Conservation (phyloP, 2,113 vertebrate genomes). For the Gymnocephalus cernua region DNA sequence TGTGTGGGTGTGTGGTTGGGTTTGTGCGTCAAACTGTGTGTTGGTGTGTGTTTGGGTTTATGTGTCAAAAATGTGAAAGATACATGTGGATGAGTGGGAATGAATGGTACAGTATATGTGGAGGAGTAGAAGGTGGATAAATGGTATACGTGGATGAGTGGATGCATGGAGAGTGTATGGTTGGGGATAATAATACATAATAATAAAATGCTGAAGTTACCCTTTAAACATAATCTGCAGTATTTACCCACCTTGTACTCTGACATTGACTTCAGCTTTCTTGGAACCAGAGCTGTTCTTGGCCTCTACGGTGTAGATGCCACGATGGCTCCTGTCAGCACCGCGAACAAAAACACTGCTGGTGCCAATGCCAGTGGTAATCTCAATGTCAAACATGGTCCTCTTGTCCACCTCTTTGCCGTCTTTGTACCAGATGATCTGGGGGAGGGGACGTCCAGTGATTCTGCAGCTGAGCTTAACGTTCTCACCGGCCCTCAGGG, state of each 20-base stretch:
- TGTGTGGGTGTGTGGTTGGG: too few relatives aligned
- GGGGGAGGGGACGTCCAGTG: conserved; percentile 93
- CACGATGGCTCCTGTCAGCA: conserved; percentile 92
- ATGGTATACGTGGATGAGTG: too few relatives aligned
- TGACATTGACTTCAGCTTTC: conserved; percentile 91
- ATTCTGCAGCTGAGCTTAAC: conserved; percentile 90
- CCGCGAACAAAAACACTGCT: conserved; percentile 94
- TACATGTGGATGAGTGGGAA: too few relatives aligned
- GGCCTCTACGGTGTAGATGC: conserved; percentile 94
- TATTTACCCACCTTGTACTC: conserved; percentile 92
- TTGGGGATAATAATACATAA: too few relatives aligned
- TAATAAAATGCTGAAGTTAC: too few relatives aligned
- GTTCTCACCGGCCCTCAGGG: conserved; percentile 93
- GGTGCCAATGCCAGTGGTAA: conserved; percentile 90
- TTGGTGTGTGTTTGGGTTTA: too few relatives aligned
- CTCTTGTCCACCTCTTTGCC: conserved; percentile 94
- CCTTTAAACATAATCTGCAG: background rate
- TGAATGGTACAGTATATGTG: too few relatives aligned
- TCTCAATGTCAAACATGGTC: conserved; percentile 88
- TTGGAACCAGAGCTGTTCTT: conserved; percentile 93
- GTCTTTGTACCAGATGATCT: conserved; percentile 94
- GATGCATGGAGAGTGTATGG: too few relatives aligned
- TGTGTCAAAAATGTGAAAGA: too few relatives aligned
- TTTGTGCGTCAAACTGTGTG: too few relatives aligned
- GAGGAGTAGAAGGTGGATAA: too few relatives aligned